These are phyloP conservation scores for Timema cristinae DNA, from an alignment of 2,888 invertebrate genomes.

Conservation along the genomic window DNA sequence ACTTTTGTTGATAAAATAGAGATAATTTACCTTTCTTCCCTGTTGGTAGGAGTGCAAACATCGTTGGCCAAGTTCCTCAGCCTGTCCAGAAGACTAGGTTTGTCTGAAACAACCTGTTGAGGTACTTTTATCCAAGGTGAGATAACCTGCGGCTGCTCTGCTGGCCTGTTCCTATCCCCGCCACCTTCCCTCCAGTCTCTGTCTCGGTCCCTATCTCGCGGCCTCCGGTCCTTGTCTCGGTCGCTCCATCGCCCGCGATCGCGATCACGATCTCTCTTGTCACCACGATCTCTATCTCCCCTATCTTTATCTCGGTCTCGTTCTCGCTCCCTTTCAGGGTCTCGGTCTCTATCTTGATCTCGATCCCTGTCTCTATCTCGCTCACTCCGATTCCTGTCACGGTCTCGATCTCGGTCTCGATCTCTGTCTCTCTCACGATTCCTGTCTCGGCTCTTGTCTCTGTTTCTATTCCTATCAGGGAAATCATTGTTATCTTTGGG, in stretches of 20 bases:
- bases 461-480: conserved; percentile 35
- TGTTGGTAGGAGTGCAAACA: conserved; percentile 37
- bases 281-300: conserved; percentile 40
- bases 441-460: conserved; percentile 36
- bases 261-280: conserved; percentile 33
- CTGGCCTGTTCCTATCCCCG: conserved; percentile 25
- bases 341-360: conserved; percentile 30
- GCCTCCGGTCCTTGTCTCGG: conserved; percentile 34
- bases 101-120: conserved; percentile 40
- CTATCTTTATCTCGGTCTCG: conserved; percentile 37
- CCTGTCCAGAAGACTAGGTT: conserved; percentile 44
- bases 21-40: conserved; percentile 21
- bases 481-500: conserved; percentile 24
- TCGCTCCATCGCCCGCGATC: conserved; percentile 31
- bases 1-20: too few relatives aligned
- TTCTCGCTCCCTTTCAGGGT: conserved; percentile 23
- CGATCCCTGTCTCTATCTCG: conserved; percentile 33
- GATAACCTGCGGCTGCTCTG: conserved; percentile 3
- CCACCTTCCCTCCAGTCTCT: conserved; percentile 36
- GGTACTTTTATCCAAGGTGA: conserved; percentile 21
- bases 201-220: conserved; percentile 38
- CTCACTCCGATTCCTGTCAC: conserved; percentile 28
- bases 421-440: conserved; percentile 33
- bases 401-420: conserved; percentile 32
- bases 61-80: conserved; percentile 44